These are phyloP conservation scores for Apotomis betuletana DNA, from an alignment of 2,888 invertebrate species.

Conservation along the genomic window DNA sequence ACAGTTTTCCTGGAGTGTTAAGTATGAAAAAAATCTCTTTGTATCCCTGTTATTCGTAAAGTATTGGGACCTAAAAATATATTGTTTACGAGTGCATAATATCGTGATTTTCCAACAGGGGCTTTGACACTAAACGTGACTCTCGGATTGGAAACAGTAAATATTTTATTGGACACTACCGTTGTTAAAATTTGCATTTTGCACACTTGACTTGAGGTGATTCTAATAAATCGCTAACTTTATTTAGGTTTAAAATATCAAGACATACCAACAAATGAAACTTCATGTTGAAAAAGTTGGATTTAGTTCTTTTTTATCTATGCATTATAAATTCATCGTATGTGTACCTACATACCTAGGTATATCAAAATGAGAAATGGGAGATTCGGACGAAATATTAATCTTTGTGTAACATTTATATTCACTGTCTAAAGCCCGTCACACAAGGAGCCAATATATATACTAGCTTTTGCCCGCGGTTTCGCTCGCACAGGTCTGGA, in stretches of 20 bases:
- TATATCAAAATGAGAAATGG: no score
- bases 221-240: slow-evolving; percentile 23
- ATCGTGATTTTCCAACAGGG: background rate
- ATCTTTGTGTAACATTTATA: no score
- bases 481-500: no score
- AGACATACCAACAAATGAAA: background rate
- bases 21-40: background rate
- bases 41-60: background rate
- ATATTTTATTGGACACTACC: slow-evolving; percentile 60
- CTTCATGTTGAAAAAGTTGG: background rate
- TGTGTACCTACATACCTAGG: no score
- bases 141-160: slow-evolving; percentile 64
- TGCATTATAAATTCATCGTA: background rate
- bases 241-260: slow-evolving; percentile 13
- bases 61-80: background rate
- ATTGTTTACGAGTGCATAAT: background rate
- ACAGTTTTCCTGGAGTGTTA: background rate
- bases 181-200: slow-evolving; percentile 30
- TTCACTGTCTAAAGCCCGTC: no score
- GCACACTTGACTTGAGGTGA: slow-evolving; percentile 17
- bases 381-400: no score
- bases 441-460: no score
- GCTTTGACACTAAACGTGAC: background rate
- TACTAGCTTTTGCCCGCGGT: no score
- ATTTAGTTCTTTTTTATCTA: background rate